Evolutionary conservation across 1,140 invertebrate species (phyloP), one percentile per base, ranked within the genome.

Genomic region (Lordiphosa stackelbergi): DNA sequence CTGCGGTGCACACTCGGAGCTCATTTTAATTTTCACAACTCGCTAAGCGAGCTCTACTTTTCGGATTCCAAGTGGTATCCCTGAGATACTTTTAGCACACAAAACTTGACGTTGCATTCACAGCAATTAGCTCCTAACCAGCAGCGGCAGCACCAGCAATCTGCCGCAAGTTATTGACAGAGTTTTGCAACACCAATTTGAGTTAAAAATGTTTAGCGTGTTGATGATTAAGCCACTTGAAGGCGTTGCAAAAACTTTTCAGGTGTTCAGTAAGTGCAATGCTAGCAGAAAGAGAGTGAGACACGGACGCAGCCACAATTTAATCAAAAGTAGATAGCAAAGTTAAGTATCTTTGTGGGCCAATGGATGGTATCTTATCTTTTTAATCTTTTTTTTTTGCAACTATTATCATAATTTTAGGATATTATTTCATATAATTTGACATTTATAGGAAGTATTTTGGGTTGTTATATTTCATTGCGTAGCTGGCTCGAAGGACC

Each of bases 141-240:
- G 28, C 22, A 45, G 22, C 22, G 4, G 43, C 43, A 46, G 43
- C 8, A 19, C 16, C 10, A 22, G 40, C 10, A 16, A 19, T 45
- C 43, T 24, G 6, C 31, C 11, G 24, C 43, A 46, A 46, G 22
- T 46, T 46, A 46, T 46, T 46, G 43, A 46, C 43, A 34, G 43
- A 46, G 43, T 46, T 46, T 46, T 9, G 43, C 43, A 46, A 46
- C 43, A 46, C 31, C 43, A 46, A 46, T 46, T 46, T 46, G 24
- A 46, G 43, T 31, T 34, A 46, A 34, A 34, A 46, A 46, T 46
- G 43, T 46, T 46, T 46, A 46, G 43, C 43, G 43, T 46, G 43
- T 46, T 46, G 24, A 46, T 46, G 28, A 46, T 46, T 46, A 46
- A 46, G 43, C 43, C 43, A 46, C 43, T 46, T 46, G 12, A 28